Base-by-base conservation (phyloP, 2,113 vertebrate genomes). In the Condylura cristata region DNA sequence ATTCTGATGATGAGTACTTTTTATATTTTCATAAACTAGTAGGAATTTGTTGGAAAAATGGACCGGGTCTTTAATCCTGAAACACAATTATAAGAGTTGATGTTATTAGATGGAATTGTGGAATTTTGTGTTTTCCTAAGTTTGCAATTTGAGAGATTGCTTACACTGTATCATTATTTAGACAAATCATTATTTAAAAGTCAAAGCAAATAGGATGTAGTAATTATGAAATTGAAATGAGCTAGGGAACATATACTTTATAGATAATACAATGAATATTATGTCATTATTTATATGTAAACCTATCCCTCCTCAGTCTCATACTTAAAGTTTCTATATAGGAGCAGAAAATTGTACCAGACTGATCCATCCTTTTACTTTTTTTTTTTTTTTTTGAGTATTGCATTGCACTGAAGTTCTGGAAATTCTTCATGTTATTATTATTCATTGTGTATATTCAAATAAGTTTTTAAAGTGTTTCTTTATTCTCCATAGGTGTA, bases 131-230 rank as follows among this genome's bases (percentile, higher is more conserved):
- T 9, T 72, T 89, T 68, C 14, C 20, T 2, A 58, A 48, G 14
- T 48, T 37, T 79, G 63, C 6, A 82, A 74, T 30, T 89, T 79
- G 4, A 63, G 5, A 89, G 26, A 37, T 14, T 46, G 65, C 41
- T 93, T 80, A 78, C 41, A 70, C 71, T 2, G 51, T 89, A 8
- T n/a, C n/a, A n/a, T n/a, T n/a, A n/a, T n/a, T n/a, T n/a, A 14
- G 71, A 39, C 65, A 68, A 92, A 20, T 89, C 37, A 56, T 74
- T 75, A 41, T 87, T 90, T 44, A 34, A 93, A 90, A 90, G 8
- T 78, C 87, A 12, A 1, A 89, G 11, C 3, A 61, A 61, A 8
- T 53, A 51, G 5, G 12, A 63, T 81, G 24, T 22, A 66, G n/a
- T 80, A 48, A 76, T 66, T 71, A 60, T 37, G 30, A 74, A 39